Conservation (phyloP, 2,113 vertebrate species). For the Rhea pennata region DNA sequence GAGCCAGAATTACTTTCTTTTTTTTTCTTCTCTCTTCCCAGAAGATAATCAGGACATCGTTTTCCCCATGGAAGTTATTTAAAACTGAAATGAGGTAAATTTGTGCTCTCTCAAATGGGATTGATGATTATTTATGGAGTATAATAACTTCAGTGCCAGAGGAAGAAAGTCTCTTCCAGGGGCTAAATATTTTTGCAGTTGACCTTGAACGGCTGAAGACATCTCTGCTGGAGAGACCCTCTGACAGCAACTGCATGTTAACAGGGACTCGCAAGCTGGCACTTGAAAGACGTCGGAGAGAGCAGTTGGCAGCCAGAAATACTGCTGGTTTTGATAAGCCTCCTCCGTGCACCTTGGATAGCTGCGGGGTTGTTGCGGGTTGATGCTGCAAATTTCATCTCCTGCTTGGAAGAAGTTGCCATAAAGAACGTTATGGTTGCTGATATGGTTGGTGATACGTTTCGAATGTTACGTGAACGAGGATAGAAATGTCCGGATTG, state of each 20-base stretch:
- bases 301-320: neutral
- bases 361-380: neutral
- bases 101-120: neutral
- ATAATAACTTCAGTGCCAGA: neutral
- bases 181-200: neutral
- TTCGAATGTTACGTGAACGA: neutral
- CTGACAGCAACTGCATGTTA: neutral
- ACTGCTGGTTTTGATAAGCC: fast-evolving
- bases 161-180: neutral
- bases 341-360: neutral
- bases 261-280: neutral
- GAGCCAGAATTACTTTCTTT: neutral
- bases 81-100: neutral
- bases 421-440: neutral
- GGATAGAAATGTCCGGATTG: neutral
- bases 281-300: neutral
- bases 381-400: neutral
- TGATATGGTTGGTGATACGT: neutral
- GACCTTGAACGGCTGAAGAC: neutral
- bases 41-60: neutral
- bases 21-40: neutral
- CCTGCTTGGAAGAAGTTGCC: neutral
- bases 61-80: neutral
- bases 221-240: neutral
- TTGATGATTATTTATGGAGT: neutral